phyloP scores from a whole-genome alignment of 64 coral and sea anemone genomes.

The Pocillopora damicornis region DNA sequence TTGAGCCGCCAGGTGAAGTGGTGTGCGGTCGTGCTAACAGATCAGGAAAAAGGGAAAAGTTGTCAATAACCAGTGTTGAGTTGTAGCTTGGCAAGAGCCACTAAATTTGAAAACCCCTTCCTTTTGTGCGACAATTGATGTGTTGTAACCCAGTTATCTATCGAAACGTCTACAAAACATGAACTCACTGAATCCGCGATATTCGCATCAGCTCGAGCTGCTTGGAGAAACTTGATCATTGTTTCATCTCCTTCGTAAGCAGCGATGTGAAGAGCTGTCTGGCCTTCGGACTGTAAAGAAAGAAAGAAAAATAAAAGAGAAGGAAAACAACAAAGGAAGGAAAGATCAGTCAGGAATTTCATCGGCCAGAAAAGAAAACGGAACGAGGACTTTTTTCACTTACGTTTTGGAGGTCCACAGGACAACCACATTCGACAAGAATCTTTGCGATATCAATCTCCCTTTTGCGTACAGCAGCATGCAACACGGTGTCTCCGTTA shows the following conservation, averaged over 20 bases:
- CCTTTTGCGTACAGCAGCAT: constrained; percentile 72
- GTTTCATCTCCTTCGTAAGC: constrained; percentile 85
- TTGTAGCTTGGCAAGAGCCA: too few species aligned
- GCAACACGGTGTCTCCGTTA: constrained; percentile 77
- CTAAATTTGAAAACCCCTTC: too few species aligned
- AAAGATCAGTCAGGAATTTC: background rate
- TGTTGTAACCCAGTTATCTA: too few species aligned
- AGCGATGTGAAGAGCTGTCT: constrained; percentile 89
- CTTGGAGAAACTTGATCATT: constrained; percentile 84
- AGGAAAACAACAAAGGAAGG: background rate
- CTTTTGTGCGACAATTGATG: too few species aligned
- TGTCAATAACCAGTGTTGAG: background rate
- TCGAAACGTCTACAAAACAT: background rate
- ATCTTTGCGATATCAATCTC: constrained; percentile 91
- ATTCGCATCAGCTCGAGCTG: constrained; percentile 77
- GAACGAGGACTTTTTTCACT: constrained; percentile 10
- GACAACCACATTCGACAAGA: constrained; percentile 76
- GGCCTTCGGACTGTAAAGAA: constrained; percentile 67
- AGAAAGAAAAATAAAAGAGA: background rate
- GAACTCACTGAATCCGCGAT: constrained; percentile 70
- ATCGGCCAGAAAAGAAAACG: background rate
- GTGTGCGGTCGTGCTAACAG: constrained; percentile 73
- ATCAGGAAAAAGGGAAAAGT: background rate
- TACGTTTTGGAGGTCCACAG: constrained; percentile 87
- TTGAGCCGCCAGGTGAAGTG: constrained; percentile 80